Evolutionary conservation across 2,113 vertebrate genomes (phyloP).

Genomic region (Tringa solitaria): DNA sequence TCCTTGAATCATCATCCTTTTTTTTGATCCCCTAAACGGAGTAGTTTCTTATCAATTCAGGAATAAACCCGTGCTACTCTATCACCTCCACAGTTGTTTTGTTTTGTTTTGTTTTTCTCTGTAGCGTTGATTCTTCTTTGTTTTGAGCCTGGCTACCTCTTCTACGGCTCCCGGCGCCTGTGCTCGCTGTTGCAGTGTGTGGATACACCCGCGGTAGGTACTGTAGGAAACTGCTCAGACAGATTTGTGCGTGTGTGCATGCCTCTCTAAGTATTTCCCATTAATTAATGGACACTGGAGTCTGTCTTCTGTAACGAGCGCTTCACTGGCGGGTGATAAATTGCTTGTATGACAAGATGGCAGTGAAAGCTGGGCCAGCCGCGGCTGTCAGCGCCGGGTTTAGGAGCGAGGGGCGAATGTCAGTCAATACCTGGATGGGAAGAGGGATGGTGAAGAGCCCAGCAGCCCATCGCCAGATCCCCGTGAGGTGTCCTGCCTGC

Average conservation of each 20-base stretch:
- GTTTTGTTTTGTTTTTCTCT: not conserved
- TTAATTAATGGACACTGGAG: constrained; percentile 58
- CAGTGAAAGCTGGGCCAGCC: not conserved
- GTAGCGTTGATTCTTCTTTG: not conserved
- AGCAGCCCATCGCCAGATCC: not conserved
- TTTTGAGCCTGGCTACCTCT: not conserved
- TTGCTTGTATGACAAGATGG: constrained; percentile 26
- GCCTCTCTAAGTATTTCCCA: constrained; percentile 31
- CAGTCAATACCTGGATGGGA: not conserved
- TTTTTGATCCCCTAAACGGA: not conserved
- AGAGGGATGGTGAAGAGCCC: not conserved
- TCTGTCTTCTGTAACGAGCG: constrained; percentile 22
- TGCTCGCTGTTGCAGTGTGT: accelerated
- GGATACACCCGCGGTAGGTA: accelerated
- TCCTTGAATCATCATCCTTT: not conserved
- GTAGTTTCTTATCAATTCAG: not conserved
- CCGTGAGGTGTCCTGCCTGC: accelerated
- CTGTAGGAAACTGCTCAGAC: not conserved
- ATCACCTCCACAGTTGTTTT: not conserved
- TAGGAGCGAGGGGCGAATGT: not conserved
- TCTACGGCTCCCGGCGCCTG: not conserved
- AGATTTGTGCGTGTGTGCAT: not conserved
- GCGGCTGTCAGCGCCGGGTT: not conserved
- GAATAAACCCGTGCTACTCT: not conserved
- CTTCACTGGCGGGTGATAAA: constrained; percentile 29